phyloP scores from a whole-genome alignment of 2,797 vertebrate species.

The Scolopax bukidnonensis region DNA sequence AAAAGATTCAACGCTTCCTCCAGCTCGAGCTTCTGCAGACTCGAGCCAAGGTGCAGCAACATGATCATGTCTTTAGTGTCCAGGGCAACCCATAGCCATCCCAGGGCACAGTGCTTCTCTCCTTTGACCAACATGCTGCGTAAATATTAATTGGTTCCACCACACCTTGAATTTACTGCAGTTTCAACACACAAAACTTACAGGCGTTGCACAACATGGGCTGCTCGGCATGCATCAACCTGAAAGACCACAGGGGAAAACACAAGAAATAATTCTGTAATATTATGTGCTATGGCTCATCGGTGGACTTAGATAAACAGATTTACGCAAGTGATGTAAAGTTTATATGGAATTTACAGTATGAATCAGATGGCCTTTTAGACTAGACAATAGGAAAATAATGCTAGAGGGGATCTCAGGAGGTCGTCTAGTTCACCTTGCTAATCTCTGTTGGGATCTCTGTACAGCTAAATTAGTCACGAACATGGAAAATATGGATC shows the following conservation, averaged over 20 bases:
- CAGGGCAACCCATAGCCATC: neutral
- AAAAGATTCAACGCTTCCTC: neutral
- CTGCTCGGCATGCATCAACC: constrained; percentile 19
- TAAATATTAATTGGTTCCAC: neutral
- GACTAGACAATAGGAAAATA: neutral
- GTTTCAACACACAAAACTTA: constrained; percentile 8
- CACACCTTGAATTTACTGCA: constrained; percentile 4
- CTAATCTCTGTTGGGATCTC: neutral
- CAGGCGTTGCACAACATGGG: accelerated
- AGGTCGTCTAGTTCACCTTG: neutral
- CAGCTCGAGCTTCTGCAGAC: neutral
- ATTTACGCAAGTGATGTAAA: neutral
- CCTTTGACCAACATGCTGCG: neutral
- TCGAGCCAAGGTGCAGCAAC: neutral
- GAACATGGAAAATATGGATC: neutral
- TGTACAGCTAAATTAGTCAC: neutral
- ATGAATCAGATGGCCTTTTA: constrained; percentile 1
- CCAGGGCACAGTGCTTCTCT: neutral
- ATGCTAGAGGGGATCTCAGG: neutral
- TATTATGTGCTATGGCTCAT: neutral
- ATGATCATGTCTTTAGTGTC: accelerated
- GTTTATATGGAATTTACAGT: neutral
- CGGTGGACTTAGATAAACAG: neutral
- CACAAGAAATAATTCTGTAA: neutral
- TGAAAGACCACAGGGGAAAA: constrained; percentile 33